Conservation (phyloP, 2,113 vertebrate genomes). For the Lamprotornis superbus region DNA sequence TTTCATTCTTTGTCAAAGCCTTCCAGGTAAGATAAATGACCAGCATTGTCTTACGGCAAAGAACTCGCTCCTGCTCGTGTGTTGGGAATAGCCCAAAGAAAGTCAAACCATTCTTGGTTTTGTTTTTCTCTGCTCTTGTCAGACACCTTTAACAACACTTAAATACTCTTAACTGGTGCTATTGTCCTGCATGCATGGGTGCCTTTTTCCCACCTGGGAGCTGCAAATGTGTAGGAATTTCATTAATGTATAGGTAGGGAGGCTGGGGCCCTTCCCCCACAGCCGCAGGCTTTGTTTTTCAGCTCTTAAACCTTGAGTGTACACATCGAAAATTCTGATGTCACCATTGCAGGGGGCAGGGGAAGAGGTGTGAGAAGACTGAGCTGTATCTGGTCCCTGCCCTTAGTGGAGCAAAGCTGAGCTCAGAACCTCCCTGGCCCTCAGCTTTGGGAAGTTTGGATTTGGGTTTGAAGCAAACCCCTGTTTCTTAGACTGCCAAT, state of each 20-base stretch:
- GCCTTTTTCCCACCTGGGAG: background rate
- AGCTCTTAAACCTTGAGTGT: background rate
- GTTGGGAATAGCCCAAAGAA: background rate
- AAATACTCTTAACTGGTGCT: background rate
- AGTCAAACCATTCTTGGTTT: background rate
- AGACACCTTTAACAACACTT: background rate
- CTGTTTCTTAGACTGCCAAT: background rate
- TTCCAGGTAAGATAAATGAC: background rate
- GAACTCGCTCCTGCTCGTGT: fast-evolving
- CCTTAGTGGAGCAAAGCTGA: background rate
- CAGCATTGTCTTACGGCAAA: background rate
- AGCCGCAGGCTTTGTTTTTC: background rate
- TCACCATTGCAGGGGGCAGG: background rate
- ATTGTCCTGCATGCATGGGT: background rate
- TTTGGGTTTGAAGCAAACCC: background rate
- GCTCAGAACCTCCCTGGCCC: background rate
- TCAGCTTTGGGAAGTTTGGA: background rate
- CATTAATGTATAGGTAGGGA: background rate
- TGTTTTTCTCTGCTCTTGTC: background rate
- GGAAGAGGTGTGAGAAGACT: background rate
- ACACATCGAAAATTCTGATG: background rate
- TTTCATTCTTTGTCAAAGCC: background rate
- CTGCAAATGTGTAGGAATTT: constrained; percentile 18
- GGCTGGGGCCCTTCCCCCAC: background rate
- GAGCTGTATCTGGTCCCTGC: background rate